Conservation (phyloP, 2,888 invertebrate genomes). For the Dasypolia templi region DNA sequence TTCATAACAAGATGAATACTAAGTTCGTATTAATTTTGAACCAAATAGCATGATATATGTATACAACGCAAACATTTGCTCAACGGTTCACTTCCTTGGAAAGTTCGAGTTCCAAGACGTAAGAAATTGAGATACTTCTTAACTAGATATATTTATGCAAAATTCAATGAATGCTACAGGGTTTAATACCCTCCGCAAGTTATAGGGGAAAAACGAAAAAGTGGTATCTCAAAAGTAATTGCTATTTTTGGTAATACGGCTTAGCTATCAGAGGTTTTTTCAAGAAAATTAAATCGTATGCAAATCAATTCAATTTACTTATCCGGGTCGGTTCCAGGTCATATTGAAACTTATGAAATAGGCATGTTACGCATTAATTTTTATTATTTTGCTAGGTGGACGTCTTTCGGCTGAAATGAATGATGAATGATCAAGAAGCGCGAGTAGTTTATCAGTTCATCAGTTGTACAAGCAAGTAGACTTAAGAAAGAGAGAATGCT, state of each 20-base stretch:
- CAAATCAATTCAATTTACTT: constrained; percentile 59
- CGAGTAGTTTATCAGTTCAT: neutral
- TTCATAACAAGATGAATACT: constrained; percentile 64
- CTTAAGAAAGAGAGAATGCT: neutral
- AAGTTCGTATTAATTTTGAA: constrained; percentile 60
- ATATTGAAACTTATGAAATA: constrained; percentile 13
- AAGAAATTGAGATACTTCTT: constrained; percentile 20
- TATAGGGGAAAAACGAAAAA: constrained; percentile 45
- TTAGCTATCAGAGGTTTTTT: constrained; percentile 55
- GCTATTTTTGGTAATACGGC: constrained; percentile 61
- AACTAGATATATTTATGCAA: constrained; percentile 39
- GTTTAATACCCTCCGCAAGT: constrained; percentile 33
- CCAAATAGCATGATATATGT: constrained; percentile 51
- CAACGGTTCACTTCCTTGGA: constrained; percentile 34
- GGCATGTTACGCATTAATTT: neutral
- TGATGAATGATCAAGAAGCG: neutral
- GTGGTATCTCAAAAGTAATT: constrained; percentile 55
- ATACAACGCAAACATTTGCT: constrained; percentile 49
- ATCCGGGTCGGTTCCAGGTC: constrained; percentile 45
- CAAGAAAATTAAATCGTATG: no score
- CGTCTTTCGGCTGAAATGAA: no score
- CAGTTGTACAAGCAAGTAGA: neutral
- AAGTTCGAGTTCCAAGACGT: constrained; percentile 29
- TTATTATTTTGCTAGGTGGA: neutral
- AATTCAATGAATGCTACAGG: constrained; percentile 41